phyloP scores from a whole-genome alignment of 2,888 invertebrate genomes.

The Macropis europaea region DNA sequence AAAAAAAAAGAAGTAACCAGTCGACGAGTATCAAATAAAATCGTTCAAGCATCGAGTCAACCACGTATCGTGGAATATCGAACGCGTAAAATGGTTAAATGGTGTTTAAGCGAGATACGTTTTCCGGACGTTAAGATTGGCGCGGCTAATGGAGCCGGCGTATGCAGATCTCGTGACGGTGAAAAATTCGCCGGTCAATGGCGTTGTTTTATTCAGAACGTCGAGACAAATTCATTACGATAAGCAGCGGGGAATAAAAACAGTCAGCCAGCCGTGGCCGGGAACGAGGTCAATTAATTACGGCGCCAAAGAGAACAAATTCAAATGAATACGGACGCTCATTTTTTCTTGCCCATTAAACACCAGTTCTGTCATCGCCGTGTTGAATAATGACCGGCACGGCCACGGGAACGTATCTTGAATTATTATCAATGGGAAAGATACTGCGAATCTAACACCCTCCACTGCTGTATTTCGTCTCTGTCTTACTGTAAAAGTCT shows the following conservation, averaged over 20 bases:
- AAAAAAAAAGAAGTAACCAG: no score
- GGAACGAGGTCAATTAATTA: slow-evolving; percentile 54
- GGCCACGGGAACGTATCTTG: background rate
- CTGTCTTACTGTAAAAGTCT: no score
- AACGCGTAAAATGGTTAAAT: no score
- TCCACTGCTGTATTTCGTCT: no score
- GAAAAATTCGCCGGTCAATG: slow-evolving; percentile 5
- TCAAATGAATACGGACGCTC: slow-evolving; percentile 22
- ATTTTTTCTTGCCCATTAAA: slow-evolving; percentile 15
- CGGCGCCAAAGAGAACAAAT: slow-evolving; percentile 41
- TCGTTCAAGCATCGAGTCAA: no score
- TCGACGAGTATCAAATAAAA: no score
- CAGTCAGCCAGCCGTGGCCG: slow-evolving; percentile 8
- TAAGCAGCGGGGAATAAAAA: slow-evolving; percentile 36
- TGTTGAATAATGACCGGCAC: slow-evolving; percentile 7
- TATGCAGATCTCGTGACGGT: background rate
- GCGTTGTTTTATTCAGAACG: slow-evolving; percentile 23
- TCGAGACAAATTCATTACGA: slow-evolving; percentile 43
- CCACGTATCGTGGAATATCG: no score
- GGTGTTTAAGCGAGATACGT: background rate
- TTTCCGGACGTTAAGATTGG: background rate
- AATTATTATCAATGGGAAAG: no score
- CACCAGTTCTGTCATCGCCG: slow-evolving; percentile 19
- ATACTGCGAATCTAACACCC: no score
- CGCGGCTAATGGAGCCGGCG: background rate